phyloP scores from a whole-genome alignment of 2,888 invertebrate genomes.

The Polyploca ridens region DNA sequence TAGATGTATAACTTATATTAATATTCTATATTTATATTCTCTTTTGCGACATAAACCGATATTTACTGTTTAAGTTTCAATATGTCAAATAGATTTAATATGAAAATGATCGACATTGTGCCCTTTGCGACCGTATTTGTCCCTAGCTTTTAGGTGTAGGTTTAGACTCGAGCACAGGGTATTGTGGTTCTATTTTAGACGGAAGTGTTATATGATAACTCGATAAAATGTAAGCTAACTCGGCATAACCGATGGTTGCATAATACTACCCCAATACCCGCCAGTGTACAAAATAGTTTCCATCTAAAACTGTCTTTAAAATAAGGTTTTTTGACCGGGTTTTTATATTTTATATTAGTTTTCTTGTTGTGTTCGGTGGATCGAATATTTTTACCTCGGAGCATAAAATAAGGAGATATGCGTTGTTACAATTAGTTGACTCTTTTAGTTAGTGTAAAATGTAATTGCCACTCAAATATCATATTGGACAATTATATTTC shows the following conservation, averaged over 20 bases:
- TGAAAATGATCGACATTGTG: slow-evolving; percentile 54
- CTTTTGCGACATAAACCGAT: slow-evolving; percentile 3
- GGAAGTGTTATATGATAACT: slow-evolving; percentile 72
- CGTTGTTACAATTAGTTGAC: background rate
- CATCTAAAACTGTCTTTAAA: slow-evolving; percentile 74
- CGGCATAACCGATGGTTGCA: slow-evolving; percentile 63
- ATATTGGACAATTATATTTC: too few relatives aligned
- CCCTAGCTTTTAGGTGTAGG: slow-evolving; percentile 81
- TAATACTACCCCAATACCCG: slow-evolving; percentile 84
- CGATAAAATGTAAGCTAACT: slow-evolving; percentile 63
- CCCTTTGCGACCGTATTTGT: slow-evolving; percentile 80
- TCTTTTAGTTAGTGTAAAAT: too few relatives aligned
- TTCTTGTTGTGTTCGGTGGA: background rate
- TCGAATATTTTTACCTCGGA: background rate
- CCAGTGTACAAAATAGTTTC: slow-evolving; percentile 66
- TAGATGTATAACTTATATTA: background rate
- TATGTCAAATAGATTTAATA: background rate
- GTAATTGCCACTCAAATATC: too few relatives aligned
- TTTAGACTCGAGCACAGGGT: slow-evolving; percentile 81
- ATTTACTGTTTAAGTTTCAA: background rate
- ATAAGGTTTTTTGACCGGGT: slow-evolving; percentile 58
- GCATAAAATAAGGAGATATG: background rate
- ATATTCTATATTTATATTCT: background rate
- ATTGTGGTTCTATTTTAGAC: slow-evolving; percentile 83
- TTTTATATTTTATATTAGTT: slow-evolving; percentile 32